These are phyloP conservation scores for Nomada flava DNA, from an alignment of 2,888 invertebrate species.

Conservation along the genomic window DNA sequence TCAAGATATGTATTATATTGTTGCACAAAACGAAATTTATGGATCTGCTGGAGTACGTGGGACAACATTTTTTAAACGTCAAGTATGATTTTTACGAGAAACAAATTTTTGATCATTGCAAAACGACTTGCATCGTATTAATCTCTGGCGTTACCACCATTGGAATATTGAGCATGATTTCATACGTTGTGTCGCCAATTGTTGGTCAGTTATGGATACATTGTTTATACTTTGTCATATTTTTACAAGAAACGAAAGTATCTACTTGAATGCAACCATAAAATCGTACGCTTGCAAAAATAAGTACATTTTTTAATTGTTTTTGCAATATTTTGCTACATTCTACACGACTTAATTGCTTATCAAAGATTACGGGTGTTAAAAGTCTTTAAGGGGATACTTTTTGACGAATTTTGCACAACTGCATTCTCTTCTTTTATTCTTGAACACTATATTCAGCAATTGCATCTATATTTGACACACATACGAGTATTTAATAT, in stretches of 20 bases:
- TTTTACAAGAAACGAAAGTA: neutral
- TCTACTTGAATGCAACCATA: neutral
- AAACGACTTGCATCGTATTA: conserved; percentile 1
- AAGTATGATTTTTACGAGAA: conserved; percentile 36
- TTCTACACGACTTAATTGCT: too few species aligned
- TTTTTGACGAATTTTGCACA: neutral
- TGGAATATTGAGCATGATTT: neutral
- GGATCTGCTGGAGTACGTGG: conserved; percentile 46
- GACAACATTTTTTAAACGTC: conserved; percentile 40
- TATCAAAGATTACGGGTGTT: too few species aligned
- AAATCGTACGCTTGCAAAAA: too few species aligned
- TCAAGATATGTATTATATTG: conserved; percentile 60
- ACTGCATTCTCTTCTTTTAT: neutral
- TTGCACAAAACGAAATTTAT: conserved; percentile 43
- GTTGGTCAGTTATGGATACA: neutral
- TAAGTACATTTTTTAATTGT: too few species aligned
- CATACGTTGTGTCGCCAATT: neutral
- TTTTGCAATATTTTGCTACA: too few species aligned
- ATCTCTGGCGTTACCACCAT: neutral
- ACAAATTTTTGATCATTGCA: conserved; percentile 22
- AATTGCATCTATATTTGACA: neutral
- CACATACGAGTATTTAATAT: too few species aligned
- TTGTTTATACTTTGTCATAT: neutral
- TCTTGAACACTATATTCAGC: too few species aligned
- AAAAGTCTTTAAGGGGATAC: too few species aligned